Conservation (phyloP, 2,888 invertebrate species). For the Tipula helvola region DNA sequence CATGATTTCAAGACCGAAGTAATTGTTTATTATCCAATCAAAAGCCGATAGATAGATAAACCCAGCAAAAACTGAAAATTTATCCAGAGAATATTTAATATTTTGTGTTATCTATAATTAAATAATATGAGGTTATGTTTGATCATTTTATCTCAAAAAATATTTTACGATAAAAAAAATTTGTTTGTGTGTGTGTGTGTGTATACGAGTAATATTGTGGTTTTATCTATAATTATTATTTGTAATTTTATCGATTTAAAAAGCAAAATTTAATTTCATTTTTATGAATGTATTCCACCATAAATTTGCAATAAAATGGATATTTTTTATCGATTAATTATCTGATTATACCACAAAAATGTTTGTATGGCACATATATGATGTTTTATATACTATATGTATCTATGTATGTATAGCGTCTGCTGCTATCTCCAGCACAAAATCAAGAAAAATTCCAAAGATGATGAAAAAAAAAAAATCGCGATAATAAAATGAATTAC, state of each 20-base stretch:
- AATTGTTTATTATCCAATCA: not conserved
- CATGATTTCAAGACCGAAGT: too few relatives aligned
- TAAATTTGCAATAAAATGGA: slow-evolving; percentile 4
- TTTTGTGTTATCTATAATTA: not conserved
- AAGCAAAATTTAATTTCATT: slow-evolving; percentile 4
- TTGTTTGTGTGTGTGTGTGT: not conserved
- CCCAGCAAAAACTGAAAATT: not conserved
- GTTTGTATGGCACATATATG: not conserved
- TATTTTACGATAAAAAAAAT: not conserved
- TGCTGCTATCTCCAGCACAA: not conserved
- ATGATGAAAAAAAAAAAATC: not conserved
- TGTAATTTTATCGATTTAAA: slow-evolving; percentile 4
- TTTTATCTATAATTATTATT: slow-evolving; percentile 4
- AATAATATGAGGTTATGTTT: slow-evolving; percentile 4
- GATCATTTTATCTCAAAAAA: not conserved
- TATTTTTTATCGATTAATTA: not conserved
- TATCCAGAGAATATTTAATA: not conserved
- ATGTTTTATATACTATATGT: not conserved
- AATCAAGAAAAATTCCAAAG: not conserved
- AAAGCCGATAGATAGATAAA: not conserved
- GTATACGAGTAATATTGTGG: not conserved
- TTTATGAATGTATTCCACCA: not conserved
- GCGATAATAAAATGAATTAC: not conserved
- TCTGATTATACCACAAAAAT: not conserved
- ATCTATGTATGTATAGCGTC: not conserved